phyloP scores from a whole-genome alignment of 2,113 vertebrate species.

The Saccopteryx leptura region DNA sequence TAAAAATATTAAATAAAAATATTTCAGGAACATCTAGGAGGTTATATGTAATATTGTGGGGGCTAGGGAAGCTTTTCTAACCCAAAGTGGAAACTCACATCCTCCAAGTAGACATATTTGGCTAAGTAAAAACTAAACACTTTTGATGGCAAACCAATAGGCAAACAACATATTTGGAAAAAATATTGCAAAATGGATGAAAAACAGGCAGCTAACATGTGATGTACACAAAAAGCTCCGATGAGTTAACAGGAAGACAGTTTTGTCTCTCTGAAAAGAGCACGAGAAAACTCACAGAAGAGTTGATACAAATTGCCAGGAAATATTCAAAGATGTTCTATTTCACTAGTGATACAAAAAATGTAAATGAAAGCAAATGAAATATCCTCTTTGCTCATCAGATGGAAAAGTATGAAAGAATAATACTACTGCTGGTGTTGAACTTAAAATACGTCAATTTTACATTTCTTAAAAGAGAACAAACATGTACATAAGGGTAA shows the following conservation, averaged over 20 bases:
- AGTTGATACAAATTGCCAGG: not conserved
- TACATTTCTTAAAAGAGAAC: conserved; percentile 19
- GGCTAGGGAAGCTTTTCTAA: not conserved
- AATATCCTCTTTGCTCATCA: not conserved
- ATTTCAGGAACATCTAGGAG: not conserved
- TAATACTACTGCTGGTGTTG: not conserved
- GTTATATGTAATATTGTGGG: not conserved
- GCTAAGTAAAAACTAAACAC: not conserved
- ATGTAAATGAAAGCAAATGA: not conserved
- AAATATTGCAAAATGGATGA: not conserved
- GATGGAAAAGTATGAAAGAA: not conserved
- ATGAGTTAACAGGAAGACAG: not conserved
- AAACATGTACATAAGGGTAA: not conserved
- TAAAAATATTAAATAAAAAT: conserved; percentile 20
- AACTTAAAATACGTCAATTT: not conserved
- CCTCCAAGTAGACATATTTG: not conserved
- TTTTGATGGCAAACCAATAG: not conserved
- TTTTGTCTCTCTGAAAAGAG: not conserved
- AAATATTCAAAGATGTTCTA: not conserved
- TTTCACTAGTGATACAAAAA: not conserved
- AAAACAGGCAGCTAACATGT: not conserved
- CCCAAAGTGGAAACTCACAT: not conserved
- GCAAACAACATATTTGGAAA: not conserved
- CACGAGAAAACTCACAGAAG: conserved; percentile 12
- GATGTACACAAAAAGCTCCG: not conserved